These are phyloP conservation scores for Regulus satrapa DNA, from an alignment of 2,113 vertebrate species.

Conservation along the genomic window DNA sequence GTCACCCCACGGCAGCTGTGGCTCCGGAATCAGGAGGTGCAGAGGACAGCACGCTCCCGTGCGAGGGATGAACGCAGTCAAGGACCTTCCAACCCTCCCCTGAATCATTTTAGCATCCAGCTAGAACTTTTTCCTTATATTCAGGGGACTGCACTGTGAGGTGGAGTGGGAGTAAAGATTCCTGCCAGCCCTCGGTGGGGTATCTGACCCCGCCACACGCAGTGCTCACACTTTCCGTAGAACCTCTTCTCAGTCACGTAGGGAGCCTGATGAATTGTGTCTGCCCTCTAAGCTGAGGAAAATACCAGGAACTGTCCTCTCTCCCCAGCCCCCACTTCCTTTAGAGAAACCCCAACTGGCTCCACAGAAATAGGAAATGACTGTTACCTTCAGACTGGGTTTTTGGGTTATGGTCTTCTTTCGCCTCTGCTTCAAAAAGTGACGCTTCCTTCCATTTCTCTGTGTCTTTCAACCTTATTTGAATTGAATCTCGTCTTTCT, in stretches of 20 bases:
- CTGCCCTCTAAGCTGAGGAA: constrained; percentile 40
- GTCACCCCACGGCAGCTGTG: not conserved
- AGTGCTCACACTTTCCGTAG: not conserved
- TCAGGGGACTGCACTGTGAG: not conserved
- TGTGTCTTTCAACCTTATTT: not conserved
- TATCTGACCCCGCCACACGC: rapidly evolving
- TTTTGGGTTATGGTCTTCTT: not conserved
- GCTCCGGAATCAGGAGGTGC: not conserved
- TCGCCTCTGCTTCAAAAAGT: not conserved
- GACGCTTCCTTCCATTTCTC: not conserved
- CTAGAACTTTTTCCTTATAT: not conserved
- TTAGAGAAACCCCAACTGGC: constrained; percentile 22
- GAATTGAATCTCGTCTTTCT: not conserved
- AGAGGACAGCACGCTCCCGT: not conserved
- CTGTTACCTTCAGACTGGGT: not conserved
- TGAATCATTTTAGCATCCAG: not conserved
- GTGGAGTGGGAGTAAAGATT: not conserved
- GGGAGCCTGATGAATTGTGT: not conserved
- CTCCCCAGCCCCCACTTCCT: not conserved
- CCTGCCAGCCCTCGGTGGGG: not conserved
- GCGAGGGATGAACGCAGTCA: not conserved
- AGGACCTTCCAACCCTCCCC: not conserved
- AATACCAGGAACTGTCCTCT: constrained; percentile 36
- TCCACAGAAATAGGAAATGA: constrained; percentile 37
- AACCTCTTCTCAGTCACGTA: not conserved